Percentiles rank a stretch among this genome's conserved stretches.
Evolutionary conservation across 2,113 vertebrate species (phyloP).

Genomic region (Leuciscus idus): DNA sequence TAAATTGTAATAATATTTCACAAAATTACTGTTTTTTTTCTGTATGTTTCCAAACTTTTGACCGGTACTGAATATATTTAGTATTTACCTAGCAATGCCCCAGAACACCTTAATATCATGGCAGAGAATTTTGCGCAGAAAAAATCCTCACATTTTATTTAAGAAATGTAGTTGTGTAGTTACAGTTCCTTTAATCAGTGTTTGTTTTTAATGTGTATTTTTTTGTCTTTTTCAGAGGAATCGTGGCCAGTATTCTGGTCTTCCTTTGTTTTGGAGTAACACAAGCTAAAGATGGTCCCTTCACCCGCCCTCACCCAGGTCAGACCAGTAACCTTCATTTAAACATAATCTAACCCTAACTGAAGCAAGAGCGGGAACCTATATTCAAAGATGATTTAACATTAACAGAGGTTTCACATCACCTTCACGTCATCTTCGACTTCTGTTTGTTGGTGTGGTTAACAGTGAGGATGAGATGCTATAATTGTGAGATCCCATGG

Average conservation of each 20-base stretch:
- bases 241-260: constrained; percentile 96
- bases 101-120: too few species aligned
- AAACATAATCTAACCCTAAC: neutral
- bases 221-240: constrained; percentile 80
- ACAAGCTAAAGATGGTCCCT: constrained; percentile 98
- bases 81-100: too few species aligned
- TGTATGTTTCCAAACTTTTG: too few species aligned
- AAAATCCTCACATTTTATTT: neutral
- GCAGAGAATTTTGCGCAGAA: neutral
- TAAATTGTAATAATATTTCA: too few species aligned
- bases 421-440: neutral
- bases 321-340: constrained; percentile 51
- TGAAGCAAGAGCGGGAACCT: neutral
- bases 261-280: constrained; percentile 98
- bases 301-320: constrained; percentile 98
- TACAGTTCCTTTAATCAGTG: neutral
- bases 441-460: too few species aligned
- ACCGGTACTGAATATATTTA: too few species aligned
- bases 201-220: neutral
- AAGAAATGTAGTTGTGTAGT: too few species aligned
- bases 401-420: neutral
- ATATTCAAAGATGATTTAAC: neutral
- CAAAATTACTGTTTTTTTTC: too few species aligned
- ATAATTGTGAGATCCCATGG: neutral
- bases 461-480: too few species aligned